These are phyloP conservation scores for Altica lythri DNA, from an alignment of 2,888 invertebrate species.

Conservation along the genomic window DNA sequence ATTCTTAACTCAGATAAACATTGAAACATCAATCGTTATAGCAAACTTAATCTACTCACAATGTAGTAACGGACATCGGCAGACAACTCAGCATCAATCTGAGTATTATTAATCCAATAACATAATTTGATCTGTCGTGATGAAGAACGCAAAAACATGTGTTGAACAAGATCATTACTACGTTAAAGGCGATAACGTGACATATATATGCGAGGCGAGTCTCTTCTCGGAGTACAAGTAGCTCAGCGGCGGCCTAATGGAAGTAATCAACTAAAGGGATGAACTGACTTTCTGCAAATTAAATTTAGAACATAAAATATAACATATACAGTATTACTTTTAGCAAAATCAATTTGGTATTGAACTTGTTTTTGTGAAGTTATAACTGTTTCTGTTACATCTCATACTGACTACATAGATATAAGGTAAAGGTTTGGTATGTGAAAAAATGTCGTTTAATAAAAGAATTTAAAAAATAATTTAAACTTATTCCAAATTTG, in stretches of 20 bases:
- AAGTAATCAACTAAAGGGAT: neutral
- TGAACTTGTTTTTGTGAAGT: too few species aligned
- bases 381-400: too few species aligned
- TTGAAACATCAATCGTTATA: slow-evolving; percentile 26
- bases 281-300: too few species aligned
- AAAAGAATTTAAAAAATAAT: too few species aligned
- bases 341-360: too few species aligned
- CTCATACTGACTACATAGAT: too few species aligned
- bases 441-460: too few species aligned
- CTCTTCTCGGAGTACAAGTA: slow-evolving; percentile 9
- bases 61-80: slow-evolving; percentile 16
- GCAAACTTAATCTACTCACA: slow-evolving; percentile 25
- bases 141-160: slow-evolving; percentile 26
- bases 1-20: slow-evolving; percentile 18
- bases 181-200: slow-evolving; percentile 29
- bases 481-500: too few species aligned
- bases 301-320: too few species aligned
- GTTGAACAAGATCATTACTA: slow-evolving; percentile 31
- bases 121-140: slow-evolving; percentile 29
- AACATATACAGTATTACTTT: too few species aligned
- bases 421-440: too few species aligned
- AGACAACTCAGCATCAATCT: slow-evolving; percentile 18
- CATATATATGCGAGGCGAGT: slow-evolving; percentile 21
- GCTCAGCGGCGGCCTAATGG: slow-evolving; percentile 2
- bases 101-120: slow-evolving; percentile 28